phyloP scores from a whole-genome alignment of 2,113 vertebrate genomes.

The Dasyprocta punctata region DNA sequence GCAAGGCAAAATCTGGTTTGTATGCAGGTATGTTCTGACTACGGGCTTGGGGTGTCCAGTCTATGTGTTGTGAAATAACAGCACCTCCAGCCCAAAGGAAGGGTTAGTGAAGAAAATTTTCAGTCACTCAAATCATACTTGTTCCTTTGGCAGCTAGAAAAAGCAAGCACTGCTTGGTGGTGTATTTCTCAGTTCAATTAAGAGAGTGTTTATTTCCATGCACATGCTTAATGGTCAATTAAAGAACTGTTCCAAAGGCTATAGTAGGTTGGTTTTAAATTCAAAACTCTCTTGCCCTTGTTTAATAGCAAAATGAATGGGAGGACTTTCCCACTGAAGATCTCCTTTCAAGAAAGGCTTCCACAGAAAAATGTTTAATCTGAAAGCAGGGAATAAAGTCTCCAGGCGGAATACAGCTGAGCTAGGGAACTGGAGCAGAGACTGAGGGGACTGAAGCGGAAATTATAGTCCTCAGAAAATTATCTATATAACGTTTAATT shows the following conservation, averaged over 20 bases:
- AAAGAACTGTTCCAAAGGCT: constrained; percentile 47
- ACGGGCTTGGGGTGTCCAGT: not conserved
- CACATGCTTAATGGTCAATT: constrained; percentile 31
- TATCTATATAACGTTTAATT: not conserved
- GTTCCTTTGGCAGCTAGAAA: not conserved
- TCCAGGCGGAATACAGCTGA: not conserved
- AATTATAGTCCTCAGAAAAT: not conserved
- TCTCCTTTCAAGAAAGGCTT: not conserved
- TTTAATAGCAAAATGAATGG: constrained; percentile 1
- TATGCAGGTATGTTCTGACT: not conserved
- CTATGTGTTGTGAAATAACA: not conserved
- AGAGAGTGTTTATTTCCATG: constrained; percentile 6
- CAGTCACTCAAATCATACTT: not conserved
- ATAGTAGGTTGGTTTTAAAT: constrained; percentile 25
- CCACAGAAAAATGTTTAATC: not conserved
- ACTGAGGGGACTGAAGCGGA: not conserved
- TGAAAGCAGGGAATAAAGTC: not conserved
- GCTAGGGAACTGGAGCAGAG: not conserved
- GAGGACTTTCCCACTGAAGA: not conserved
- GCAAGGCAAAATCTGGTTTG: not conserved
- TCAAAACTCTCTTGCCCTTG: constrained; percentile 42
- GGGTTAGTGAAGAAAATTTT: not conserved
- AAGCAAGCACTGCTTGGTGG: not conserved
- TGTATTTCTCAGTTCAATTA: constrained; percentile 38
- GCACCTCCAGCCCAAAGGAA: not conserved